Conservation (phyloP, 2,888 invertebrate species). For the Nomada hirtipes region DNA sequence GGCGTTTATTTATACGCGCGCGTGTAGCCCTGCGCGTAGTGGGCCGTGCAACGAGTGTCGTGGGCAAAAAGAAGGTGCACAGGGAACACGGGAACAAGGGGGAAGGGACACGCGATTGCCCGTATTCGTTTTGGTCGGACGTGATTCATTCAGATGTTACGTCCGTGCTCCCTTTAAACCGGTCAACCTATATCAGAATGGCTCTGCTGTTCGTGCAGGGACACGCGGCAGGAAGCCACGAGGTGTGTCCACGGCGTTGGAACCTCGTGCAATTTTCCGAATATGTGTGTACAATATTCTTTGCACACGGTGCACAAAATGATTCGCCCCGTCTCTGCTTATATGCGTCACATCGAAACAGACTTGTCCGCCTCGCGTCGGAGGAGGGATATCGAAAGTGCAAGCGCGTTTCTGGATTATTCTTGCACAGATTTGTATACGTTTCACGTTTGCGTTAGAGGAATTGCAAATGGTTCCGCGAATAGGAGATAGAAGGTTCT, state of each 20-base stretch:
- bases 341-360: no score
- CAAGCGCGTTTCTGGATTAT: background rate
- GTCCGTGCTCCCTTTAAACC: slow-evolving; percentile 57
- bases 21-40: slow-evolving; percentile 54
- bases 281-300: no score
- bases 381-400: background rate
- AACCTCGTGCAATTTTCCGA: background rate
- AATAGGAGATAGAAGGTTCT: background rate
- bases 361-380: background rate
- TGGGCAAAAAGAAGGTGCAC: slow-evolving; percentile 49
- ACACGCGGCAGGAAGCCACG: slow-evolving; percentile 30
- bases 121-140: slow-evolving; percentile 61
- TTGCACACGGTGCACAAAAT: no score
- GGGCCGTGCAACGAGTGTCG: slow-evolving; percentile 58
- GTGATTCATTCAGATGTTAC: slow-evolving; percentile 67
- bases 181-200: slow-evolving; percentile 44
- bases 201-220: slow-evolving; percentile 1
- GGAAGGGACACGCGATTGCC: slow-evolving; percentile 48
- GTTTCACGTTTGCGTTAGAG: slow-evolving; percentile 19
- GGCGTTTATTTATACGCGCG: slow-evolving; percentile 71
- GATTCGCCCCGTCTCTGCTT: no score
- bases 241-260: background rate
- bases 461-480: background rate
- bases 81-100: slow-evolving; percentile 22
- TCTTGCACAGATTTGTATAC: background rate